Base-by-base conservation (phyloP, 2,113 vertebrate species). In the Mirza zaza region DNA sequence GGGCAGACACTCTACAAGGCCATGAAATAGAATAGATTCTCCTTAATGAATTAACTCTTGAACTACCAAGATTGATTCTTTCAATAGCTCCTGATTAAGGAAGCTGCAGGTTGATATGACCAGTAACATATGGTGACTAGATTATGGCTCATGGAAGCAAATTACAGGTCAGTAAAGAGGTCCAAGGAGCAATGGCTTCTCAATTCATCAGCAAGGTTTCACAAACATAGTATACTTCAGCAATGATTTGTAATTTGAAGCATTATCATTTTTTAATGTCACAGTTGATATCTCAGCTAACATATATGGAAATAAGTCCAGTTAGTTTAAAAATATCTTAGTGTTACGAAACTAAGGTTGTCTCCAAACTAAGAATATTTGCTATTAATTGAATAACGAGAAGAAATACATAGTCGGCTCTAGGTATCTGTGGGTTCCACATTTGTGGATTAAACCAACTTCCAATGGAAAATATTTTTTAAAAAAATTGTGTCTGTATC, bases 331-430 rank as follows among this genome's bases (percentile, higher is more conserved):
- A 82, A 88, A 80, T 45, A 86, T 9, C 65, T 81, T 70, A 84
- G 23, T 21, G 10, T 39, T 27, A 73, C 20, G 34, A 93, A 93
- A 95, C 48, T 91, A 81, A 85, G 45, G 71, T 14, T 81, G 13
- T 59, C 95, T 96, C 70, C 91, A 94, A 96, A 89, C 32, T 52
- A 81, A 36, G 71, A 13, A 68, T 61, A 68, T 68, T 67, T 90
- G 39, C 57, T 94, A 39, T 61, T 82, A 87, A 84, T 7, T n/a
- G 48, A 36, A 67, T 45, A 20, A 73, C 39, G 18, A 92, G 34
- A 34, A 59, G 68, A 57, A 23, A 11, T 4, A 59, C 8, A 57
- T 25, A 39, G 71, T 45, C 14, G 23, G 39, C 39, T 6, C 13
- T 14, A 45, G 39, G 39, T 45, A 45, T 17, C 25, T 8, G 13